Base-by-base conservation (phyloP, 2,888 invertebrate genomes). In the Brachycybe producta region DNA sequence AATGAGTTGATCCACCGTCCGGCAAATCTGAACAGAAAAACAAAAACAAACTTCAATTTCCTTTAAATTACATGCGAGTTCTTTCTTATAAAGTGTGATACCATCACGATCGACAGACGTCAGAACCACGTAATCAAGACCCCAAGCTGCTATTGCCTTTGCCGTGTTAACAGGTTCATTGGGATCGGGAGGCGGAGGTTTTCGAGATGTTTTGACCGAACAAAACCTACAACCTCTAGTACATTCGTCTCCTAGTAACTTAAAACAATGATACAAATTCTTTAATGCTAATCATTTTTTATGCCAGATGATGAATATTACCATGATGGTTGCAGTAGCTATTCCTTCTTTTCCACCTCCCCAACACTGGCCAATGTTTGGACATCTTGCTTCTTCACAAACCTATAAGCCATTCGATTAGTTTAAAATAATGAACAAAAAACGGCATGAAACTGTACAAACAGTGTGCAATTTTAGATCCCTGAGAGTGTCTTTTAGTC, bases 251-350 rank as follows among this genome's bases (percentile, higher is more conserved):
- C 98, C 98, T 77, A 98, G 80, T 38, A 97, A 71, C 90, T 90
- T 64, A 5, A 57, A 55, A 28, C 27, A 23, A 28, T 43, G 24
- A 27, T 43, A 5, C 4, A n/a, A 34, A 15, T 15, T 43, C n/a
- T 28, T 15, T 27, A 30, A 43, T 15, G n/a, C 2, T 19, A 40
- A 4, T 43, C 5, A 5, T 3, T n/a, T 27, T 2, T 46, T 46
- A 46, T 39, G 13, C 46, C 13, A 23, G n/a, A n/a, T 5, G 19
- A 46, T 23, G 26, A 8, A 7, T 17, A 39, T 61, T 69, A 90
- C 90, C 98, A 98, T 99, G 48, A 98, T 97, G 41, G 98, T 99
- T 2, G 98, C 98, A 21, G 98, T 99, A n/a, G 97, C 87, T 17
- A 88, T 90, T 27, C 85, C 85, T 71, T 87, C 77, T 62, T 86